Evolutionary conservation across 2,113 vertebrate genomes (phyloP), one percentile per base, ranked within the genome.

Genomic region (Macrotus californicus): DNA sequence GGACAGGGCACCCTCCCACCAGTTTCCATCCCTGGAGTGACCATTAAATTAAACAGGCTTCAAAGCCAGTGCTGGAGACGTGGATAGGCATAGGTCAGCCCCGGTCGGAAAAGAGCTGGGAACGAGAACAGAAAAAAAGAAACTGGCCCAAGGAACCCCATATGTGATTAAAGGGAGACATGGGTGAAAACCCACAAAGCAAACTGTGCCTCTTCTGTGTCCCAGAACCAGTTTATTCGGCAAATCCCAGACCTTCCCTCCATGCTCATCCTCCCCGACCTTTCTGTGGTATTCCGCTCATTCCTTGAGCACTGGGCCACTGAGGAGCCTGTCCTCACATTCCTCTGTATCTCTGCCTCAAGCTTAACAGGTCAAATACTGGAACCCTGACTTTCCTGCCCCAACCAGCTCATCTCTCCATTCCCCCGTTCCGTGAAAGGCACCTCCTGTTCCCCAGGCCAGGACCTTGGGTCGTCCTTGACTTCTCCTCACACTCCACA

Each of bases 11-110:
- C 80, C 50, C 75, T 96, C 64, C 89, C 80, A 84, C 50, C 1
- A 5, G 13, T 96, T 89, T 87, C 95, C 66, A 66, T 73, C 92
- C 81, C 66, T 90, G 72, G 56, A 96, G 36, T 85, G 70, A 77
- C 81, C 31, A 43, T 75, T 70, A 87, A 90, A 89, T 88, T 64
- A 83, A 81, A 77, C 22, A 81, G 69, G 41, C 64, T 85, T 91
- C 79, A 73, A 94, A 94, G 83, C n/a, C 69, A 34, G 19, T 3
- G 18, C 10, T 91, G 77, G 86, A 54, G 34, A 36, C 52, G 6
- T 6, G 31, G 50, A 15, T 26, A 22, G 70, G 56, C 21, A 5
- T 34, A 73, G 56, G 36, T 22, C 67, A n/a, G 41, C 18, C 22
- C 31, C 19, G 48, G 7, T 36, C 77, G 59, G 50, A 50, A 50